phyloP scores from a whole-genome alignment of 1,140 invertebrate genomes.

The Drosophila mayri region DNA sequence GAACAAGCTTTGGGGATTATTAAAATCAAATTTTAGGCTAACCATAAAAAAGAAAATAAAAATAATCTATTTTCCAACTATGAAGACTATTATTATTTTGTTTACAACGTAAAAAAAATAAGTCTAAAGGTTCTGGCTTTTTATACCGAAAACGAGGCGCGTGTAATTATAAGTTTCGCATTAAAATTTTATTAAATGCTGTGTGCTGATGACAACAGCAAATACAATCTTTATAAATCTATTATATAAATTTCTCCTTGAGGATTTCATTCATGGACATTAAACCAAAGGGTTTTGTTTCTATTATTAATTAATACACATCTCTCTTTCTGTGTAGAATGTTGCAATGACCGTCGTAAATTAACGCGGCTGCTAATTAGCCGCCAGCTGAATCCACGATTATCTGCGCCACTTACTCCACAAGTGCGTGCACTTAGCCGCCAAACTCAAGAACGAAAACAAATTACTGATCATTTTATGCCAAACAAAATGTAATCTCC shows the following conservation, averaged over 20 bases:
- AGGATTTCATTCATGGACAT: neutral
- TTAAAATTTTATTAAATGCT: neutral
- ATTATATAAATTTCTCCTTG: neutral
- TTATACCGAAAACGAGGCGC: too few relatives aligned
- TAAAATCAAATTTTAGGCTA: too few relatives aligned
- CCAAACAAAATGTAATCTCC: slow-evolving; percentile 57
- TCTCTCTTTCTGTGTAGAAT: slow-evolving; percentile 11
- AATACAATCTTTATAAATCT: neutral
- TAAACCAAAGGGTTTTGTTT: neutral
- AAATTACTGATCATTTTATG: slow-evolving; percentile 62
- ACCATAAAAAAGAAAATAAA: too few relatives aligned
- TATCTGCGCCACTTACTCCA: slow-evolving; percentile 63
- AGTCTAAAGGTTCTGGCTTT: too few relatives aligned
- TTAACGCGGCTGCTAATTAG: slow-evolving; percentile 68
- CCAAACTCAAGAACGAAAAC: slow-evolving; percentile 65
- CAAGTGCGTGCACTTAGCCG: slow-evolving; percentile 72
- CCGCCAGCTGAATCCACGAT: slow-evolving; percentile 32
- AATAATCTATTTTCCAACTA: too few relatives aligned
- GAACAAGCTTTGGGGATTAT: too few relatives aligned
- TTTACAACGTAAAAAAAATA: too few relatives aligned
- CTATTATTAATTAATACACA: neutral
- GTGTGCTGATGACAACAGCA: neutral
- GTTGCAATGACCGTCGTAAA: slow-evolving; percentile 67
- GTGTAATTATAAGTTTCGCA: too few relatives aligned
- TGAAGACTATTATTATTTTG: too few relatives aligned